Percentiles rank a stretch among this genome's conserved stretches.
Conservation (phyloP, 2,888 invertebrate genomes). For the Orthonevra nobilis region DNA sequence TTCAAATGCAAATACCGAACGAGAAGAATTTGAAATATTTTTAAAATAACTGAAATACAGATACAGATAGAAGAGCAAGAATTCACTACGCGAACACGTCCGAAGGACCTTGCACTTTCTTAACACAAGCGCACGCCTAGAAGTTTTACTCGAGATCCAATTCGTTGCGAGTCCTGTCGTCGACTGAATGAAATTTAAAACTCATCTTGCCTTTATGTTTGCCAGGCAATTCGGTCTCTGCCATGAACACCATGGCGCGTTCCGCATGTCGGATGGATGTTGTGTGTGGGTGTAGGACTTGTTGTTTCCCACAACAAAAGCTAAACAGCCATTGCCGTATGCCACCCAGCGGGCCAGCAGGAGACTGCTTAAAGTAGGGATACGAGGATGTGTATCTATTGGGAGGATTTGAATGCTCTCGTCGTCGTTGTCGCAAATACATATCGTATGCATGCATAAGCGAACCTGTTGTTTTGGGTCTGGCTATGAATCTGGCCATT, state of each 20-base stretch:
- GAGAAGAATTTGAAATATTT: slow-evolving; percentile 1
- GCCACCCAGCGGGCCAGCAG: not conserved
- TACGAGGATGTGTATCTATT: not conserved
- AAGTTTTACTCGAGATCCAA: slow-evolving; percentile 27
- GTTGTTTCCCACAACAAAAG: not conserved
- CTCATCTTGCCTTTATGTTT: slow-evolving; percentile 61
- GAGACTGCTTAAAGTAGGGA: not conserved
- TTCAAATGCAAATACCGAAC: slow-evolving; percentile 19
- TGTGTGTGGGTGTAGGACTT: slow-evolving; percentile 4
- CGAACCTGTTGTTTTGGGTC: too few relatives aligned
- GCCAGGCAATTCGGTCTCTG: slow-evolving; percentile 27
- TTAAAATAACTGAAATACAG: not conserved
- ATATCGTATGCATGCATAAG: too few relatives aligned
- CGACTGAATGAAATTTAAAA: slow-evolving; percentile 66
- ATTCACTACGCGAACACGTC: slow-evolving; percentile 32
- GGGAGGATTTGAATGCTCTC: too few relatives aligned
- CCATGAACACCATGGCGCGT: slow-evolving; percentile 1
- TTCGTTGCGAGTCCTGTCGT: slow-evolving; percentile 65
- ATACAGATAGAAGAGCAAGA: slow-evolving; percentile 12
- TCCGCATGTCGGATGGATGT: slow-evolving; percentile 5
- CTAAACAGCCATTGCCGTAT: not conserved
- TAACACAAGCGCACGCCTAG: slow-evolving; percentile 21
- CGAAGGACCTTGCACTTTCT: slow-evolving; percentile 42
- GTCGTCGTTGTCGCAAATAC: too few relatives aligned
- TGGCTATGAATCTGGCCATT: too few relatives aligned